phyloP scores from a whole-genome alignment of 92 coral and sea anemone genomes.

The Parazoanthus darwini region DNA sequence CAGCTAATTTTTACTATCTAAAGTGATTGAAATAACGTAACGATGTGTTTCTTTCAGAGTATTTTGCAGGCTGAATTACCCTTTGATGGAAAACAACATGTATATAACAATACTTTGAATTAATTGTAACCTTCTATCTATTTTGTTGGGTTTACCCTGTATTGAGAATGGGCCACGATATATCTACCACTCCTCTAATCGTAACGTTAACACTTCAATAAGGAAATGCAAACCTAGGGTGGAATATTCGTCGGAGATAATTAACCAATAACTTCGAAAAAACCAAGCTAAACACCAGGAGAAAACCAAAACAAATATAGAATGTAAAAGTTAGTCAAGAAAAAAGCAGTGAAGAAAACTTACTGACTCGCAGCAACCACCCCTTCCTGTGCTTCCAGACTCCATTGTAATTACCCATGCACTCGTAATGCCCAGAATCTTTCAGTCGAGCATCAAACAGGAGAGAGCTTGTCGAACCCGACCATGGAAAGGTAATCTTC shows the following conservation, averaged over 20 bases:
- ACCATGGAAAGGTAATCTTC: neutral
- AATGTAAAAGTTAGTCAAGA: neutral
- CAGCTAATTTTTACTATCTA: too few relatives aligned
- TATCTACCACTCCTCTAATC: neutral
- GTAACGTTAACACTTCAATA: neutral
- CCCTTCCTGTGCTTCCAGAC: slow-evolving; percentile 10
- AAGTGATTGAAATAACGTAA: too few relatives aligned
- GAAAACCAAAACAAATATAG: too few relatives aligned
- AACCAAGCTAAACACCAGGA: neutral
- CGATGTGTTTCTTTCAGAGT: too few relatives aligned
- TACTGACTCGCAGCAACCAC: slow-evolving; percentile 16
- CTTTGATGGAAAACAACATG: too few relatives aligned
- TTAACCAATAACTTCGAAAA: neutral
- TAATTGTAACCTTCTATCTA: too few relatives aligned
- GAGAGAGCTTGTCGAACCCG: neutral
- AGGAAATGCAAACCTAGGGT: neutral
- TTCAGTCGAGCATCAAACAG: slow-evolving; percentile 6
- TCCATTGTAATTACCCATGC: slow-evolving; percentile 1
- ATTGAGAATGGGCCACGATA: neutral
- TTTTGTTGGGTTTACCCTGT: neutral
- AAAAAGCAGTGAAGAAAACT: neutral
- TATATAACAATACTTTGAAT: too few relatives aligned
- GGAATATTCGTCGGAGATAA: neutral
- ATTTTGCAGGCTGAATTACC: too few relatives aligned
- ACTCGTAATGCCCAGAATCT: slow-evolving; percentile 29